Evolutionary conservation across 1,140 invertebrate species (phyloP), one percentile per base, ranked within the genome.

Genomic region (Drosophila sulfurigaster): DNA sequence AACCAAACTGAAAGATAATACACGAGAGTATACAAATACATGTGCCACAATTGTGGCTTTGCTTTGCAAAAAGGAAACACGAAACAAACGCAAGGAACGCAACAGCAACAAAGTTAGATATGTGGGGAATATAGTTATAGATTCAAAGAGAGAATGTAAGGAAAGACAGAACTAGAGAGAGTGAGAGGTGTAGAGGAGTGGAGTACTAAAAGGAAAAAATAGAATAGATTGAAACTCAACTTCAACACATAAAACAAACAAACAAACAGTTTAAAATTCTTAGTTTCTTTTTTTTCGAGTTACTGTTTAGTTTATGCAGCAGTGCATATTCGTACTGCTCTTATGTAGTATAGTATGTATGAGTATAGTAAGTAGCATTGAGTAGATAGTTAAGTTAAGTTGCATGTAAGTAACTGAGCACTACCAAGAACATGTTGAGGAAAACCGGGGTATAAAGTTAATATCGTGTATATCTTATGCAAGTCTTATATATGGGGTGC

Each of bases 81-180:
- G 41, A 74, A 77, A 71, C 67, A 71, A 75, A 75, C 73, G 52
- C 52, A 75, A 75, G 64, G 30, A 75, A 75, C 59, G 66, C 51
- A 32, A 71, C 67, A 75, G 67, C 54, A 70, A 75, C 58, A 71
- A 65, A 65, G 67, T 64, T 71, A 52, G 28, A 38, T 65, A 67
- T 56, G 32, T 56, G 32, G 52, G 52, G 15, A 28, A 38, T 58
- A 48, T 67, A 56, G 54, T 58, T 74, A 11, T 49, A 60, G 13
- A 49, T 32, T 41, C 25, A 49, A 45, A 75, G 35, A 75, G 35
- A 60, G 20, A 20, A 15, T 46, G 71, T 46, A 15, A 43, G 35
- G 35, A 11, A 38, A 7, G 30, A 8, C 30, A 32, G 35, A 38
- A 25, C n/a, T 10, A 43, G 52, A 52, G 30, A 57, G 15, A 11